Evolutionary conservation across 2,888 invertebrate species (phyloP).

Genomic region (Meandrusa payeni): DNA sequence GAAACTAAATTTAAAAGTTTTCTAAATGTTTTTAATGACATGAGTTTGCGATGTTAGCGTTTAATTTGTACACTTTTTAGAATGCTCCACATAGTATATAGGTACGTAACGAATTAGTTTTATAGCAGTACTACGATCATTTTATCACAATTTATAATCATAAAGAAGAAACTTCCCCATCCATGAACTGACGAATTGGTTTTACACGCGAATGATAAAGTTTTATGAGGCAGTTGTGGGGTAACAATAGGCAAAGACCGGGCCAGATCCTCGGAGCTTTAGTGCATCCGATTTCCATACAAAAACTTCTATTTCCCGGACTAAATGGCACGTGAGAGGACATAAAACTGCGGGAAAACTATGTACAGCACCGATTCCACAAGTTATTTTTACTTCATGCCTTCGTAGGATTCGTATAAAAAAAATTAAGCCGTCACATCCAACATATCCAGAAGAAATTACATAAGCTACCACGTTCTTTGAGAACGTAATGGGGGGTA

Average conservation of each 20-base stretch:
- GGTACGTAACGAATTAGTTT: too few species aligned
- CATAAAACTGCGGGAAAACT: conserved; percentile 76
- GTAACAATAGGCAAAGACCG: conserved; percentile 59
- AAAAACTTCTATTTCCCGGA: conserved; percentile 79
- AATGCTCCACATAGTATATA: too few species aligned
- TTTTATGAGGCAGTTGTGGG: conserved; percentile 64
- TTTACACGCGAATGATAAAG: conserved; percentile 57
- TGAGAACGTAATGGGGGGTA: too few species aligned
- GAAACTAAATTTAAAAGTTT: too few species aligned
- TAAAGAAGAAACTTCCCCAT: conserved; percentile 8
- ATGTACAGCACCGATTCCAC: conserved; percentile 47
- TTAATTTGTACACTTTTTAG: too few species aligned
- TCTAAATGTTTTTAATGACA: too few species aligned
- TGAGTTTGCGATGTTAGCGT: too few species aligned
- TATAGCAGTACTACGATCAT: too few species aligned
- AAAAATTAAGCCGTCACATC: too few species aligned
- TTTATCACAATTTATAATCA: background rate
- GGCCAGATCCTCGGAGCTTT: conserved; percentile 59
- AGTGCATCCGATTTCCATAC: conserved; percentile 79
- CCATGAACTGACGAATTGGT: conserved; percentile 26
- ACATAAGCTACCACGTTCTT: too few species aligned
- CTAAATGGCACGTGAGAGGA: conserved; percentile 78
- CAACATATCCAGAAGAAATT: too few species aligned
- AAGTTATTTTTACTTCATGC: conserved; percentile 37
- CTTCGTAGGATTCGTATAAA: background rate